A percentile compares a stretch with the other conserved stretches of the same genome.
These are phyloP conservation scores for Phyllostomus discolor DNA, from an alignment of 2,113 vertebrate species.

Conservation along the genomic window DNA sequence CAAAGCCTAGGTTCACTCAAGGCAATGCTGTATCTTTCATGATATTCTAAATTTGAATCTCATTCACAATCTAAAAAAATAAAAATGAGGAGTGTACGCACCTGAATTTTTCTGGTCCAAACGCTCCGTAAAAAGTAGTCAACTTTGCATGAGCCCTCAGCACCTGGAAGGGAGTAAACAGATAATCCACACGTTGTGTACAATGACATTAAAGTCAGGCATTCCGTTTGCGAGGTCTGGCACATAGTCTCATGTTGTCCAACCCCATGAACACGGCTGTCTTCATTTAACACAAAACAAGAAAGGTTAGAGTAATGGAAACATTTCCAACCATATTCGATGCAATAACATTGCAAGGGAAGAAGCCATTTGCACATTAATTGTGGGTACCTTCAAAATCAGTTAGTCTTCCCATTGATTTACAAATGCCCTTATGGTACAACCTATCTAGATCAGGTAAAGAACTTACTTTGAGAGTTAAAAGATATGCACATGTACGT, in stretches of 20 bases:
- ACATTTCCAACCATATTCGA: background rate
- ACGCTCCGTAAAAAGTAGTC: slow-evolving; percentile 92
- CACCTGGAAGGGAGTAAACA: slow-evolving; percentile 76
- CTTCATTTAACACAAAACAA: background rate
- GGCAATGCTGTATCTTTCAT: background rate
- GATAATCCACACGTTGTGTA: background rate
- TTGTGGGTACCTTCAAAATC: background rate
- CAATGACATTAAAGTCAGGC: background rate
- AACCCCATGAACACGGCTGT: background rate
- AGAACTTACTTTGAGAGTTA: background rate
- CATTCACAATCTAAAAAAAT: background rate
- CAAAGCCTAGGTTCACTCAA: background rate
- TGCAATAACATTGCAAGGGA: background rate
- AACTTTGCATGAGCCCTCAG: slow-evolving; percentile 89
- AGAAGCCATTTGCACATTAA: background rate
- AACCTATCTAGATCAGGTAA: background rate
- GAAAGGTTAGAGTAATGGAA: background rate
- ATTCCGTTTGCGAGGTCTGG: background rate
- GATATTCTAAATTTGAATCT: background rate
- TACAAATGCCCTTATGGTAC: background rate
- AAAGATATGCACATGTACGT: background rate
- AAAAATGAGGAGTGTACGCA: slow-evolving; percentile 67
- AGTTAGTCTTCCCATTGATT: background rate
- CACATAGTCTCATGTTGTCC: background rate
- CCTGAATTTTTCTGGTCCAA: slow-evolving; percentile 91